Evolutionary conservation across 2,797 vertebrate genomes (phyloP).

Genomic region (Craterocephalus amniculus): DNA sequence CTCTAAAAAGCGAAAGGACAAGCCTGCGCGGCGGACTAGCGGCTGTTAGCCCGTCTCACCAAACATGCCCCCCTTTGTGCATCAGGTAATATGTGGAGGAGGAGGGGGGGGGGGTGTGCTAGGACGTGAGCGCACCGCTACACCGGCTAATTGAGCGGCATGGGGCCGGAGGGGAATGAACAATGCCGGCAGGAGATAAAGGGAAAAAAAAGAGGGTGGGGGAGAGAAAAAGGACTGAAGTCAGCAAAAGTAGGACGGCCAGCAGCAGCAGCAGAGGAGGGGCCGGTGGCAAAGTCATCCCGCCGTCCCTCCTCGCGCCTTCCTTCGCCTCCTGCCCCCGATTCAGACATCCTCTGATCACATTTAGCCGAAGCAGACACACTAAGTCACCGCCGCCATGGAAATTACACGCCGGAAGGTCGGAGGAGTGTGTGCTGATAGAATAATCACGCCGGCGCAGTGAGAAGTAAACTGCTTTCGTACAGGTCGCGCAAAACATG

Average conservation of each 20-base stretch:
- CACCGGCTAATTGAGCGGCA: slow-evolving; percentile 81
- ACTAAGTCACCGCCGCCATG: slow-evolving; percentile 17
- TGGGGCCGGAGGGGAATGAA: slow-evolving; percentile 74
- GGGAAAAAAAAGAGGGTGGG: slow-evolving; percentile 27
- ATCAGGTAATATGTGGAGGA: slow-evolving; percentile 56
- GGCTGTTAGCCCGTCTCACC: slow-evolving; percentile 61
- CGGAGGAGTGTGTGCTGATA: slow-evolving; percentile 2
- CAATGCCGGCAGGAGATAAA: slow-evolving; percentile 77
- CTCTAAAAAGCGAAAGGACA: slow-evolving; percentile 78
- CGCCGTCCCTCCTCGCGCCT: slow-evolving; percentile 25
- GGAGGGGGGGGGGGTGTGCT: neutral
- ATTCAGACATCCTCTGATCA: slow-evolving; percentile 22
- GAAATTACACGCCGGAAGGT: slow-evolving; percentile 47
- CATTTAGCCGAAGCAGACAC: slow-evolving; percentile 44
- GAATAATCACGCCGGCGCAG: slow-evolving; percentile 35
- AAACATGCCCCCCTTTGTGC: slow-evolving; percentile 43
- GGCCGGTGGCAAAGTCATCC: slow-evolving; percentile 82
- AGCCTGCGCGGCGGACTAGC: slow-evolving; percentile 48
- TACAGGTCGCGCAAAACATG: slow-evolving; percentile 19
- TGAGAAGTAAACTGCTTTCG: slow-evolving; percentile 1
- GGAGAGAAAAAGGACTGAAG: slow-evolving; percentile 71
- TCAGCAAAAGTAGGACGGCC: slow-evolving; percentile 79
- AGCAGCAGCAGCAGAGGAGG: too few species aligned
- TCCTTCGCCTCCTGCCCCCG: neutral
- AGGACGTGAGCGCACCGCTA: slow-evolving; percentile 72